These are phyloP conservation scores for Pinna nobilis DNA, from an alignment of 1,140 invertebrate species.

Conservation along the genomic window DNA sequence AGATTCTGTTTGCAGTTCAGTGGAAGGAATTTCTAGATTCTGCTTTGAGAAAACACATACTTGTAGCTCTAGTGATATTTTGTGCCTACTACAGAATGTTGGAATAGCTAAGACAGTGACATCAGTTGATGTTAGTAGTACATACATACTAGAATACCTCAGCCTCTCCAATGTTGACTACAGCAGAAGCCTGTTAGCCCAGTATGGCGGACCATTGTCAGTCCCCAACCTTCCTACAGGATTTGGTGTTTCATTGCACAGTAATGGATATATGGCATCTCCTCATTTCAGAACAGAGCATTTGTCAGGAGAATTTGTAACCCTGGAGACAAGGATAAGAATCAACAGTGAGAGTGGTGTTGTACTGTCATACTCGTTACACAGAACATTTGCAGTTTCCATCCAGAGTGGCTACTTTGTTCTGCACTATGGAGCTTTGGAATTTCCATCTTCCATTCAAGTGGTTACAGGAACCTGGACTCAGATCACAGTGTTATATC, in stretches of 20 bases:
- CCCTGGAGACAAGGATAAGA: slow-evolving; percentile 25
- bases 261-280: not conserved
- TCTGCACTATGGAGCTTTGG: slow-evolving; percentile 18
- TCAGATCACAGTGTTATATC: slow-evolving; percentile 43
- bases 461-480: slow-evolving; percentile 39
- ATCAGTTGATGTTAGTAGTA: not conserved
- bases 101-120: slow-evolving; percentile 14
- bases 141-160: not conserved
- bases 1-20: not conserved
- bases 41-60: not conserved
- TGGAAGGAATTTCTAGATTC: slow-evolving; percentile 3
- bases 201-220: not conserved
- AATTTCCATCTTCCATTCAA: slow-evolving; percentile 11
- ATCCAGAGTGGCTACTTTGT: slow-evolving; percentile 32
- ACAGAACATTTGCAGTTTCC: slow-evolving; percentile 40
- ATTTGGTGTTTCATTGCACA: slow-evolving; percentile 1
- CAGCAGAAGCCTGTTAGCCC: not conserved
- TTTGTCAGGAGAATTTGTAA: slow-evolving; percentile 1
- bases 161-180: not conserved
- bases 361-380: slow-evolving; percentile 34
- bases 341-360: slow-evolving; percentile 14
- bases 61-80: slow-evolving; percentile 8
- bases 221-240: not conserved
- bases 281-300: not conserved
- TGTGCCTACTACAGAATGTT: slow-evolving; percentile 9